A percentile compares a stretch with the other conserved stretches of the same genome.
Evolutionary conservation across 2,888 invertebrate species (phyloP).

Genomic region (Acanthoscelides obtectus): DNA sequence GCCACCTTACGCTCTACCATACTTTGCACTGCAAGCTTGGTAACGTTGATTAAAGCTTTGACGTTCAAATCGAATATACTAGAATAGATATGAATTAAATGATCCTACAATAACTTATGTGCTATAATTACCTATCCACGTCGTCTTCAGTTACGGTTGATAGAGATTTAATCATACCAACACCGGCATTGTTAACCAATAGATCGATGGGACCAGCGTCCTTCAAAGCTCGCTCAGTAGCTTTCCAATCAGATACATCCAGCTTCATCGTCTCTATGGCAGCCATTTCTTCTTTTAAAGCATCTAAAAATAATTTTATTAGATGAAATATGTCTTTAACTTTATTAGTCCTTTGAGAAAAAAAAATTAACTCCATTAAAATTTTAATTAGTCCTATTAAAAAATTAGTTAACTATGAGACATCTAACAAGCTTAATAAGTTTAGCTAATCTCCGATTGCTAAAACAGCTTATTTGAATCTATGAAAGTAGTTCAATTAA

Average conservation of each 20-base stretch:
- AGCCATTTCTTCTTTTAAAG: constrained; percentile 56
- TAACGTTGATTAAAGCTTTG: constrained; percentile 78
- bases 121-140: constrained; percentile 60
- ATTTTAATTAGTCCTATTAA: too few species aligned
- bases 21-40: constrained; percentile 73
- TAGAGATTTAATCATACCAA: constrained; percentile 66
- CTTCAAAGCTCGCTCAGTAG: constrained; percentile 55
- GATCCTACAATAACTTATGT: too few species aligned
- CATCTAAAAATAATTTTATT: background rate
- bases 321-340: too few species aligned
- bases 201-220: constrained; percentile 65
- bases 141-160: constrained; percentile 62
- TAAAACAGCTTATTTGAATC: too few species aligned
- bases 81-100: constrained; percentile 32
- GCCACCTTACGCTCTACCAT: constrained; percentile 65
- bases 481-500: too few species aligned
- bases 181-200: constrained; percentile 83
- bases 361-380: too few species aligned
- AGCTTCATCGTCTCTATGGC: constrained; percentile 61
- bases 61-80: constrained; percentile 75
- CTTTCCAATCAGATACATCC: constrained; percentile 71
- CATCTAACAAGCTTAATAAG: too few species aligned
- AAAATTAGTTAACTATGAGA: too few species aligned
- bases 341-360: too few species aligned
- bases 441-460: too few species aligned